Conservation (phyloP, 2,888 invertebrate species). For the Scelioninae gen. 1 region DNA sequence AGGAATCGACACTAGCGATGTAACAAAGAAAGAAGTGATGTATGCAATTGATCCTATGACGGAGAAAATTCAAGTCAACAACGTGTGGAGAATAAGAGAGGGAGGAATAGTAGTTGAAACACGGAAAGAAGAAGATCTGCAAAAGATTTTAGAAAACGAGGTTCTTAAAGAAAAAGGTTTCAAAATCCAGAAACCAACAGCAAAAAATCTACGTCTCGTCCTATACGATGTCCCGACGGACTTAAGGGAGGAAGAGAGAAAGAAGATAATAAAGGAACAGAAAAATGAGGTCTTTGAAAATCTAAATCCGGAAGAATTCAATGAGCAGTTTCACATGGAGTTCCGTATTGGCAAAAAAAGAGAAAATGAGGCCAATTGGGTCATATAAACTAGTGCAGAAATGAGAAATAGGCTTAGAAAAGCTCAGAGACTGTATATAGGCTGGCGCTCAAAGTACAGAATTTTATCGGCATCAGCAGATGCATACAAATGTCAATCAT, state of each 20-base stretch:
- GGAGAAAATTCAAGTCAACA: conserved; percentile 5
- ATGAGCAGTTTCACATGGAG: not conserved
- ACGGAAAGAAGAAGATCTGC: not conserved
- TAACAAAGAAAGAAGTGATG: not conserved
- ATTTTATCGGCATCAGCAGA: conserved; percentile 46
- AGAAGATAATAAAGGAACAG: not conserved
- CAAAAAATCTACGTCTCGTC: conserved; percentile 18
- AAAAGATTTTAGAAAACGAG: conserved; percentile 12
- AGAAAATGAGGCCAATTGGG: conserved; percentile 31
- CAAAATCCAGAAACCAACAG: conserved; percentile 12
- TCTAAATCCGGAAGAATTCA: not conserved
- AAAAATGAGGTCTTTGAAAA: conserved; percentile 9
- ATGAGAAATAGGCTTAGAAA: conserved; percentile 30
- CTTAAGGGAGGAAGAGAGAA: not conserved
- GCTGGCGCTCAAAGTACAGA: conserved; percentile 53
- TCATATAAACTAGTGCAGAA: conserved; percentile 30
- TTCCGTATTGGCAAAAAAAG: conserved; percentile 23
- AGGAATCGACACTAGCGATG: not conserved
- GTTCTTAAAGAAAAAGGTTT: conserved; percentile 28
- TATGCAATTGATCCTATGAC: not conserved
- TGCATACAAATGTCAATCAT: conserved; percentile 69
- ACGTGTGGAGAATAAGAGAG: conserved; percentile 29
- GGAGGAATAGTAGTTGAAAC: conserved; percentile 48
- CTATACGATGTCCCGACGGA: conserved; percentile 26
- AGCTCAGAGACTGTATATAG: conserved; percentile 40